phyloP scores from a whole-genome alignment of 92 coral and sea anemone species.

The Meandrina meandrites region DNA sequence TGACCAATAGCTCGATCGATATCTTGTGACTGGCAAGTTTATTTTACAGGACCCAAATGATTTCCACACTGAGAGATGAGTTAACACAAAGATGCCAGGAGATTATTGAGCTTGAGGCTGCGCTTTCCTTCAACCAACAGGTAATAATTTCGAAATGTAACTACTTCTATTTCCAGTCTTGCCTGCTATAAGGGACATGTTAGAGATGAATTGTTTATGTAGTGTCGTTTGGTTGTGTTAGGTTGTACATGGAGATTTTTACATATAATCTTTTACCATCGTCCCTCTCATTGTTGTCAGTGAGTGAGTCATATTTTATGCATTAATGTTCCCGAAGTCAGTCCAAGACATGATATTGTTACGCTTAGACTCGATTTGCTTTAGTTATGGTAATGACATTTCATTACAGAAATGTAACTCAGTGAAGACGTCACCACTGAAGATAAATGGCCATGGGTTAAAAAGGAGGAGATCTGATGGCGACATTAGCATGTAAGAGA shows the following conservation, averaged over 20 bases:
- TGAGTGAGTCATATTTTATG: background rate
- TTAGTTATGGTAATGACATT: background rate
- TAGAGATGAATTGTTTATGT: background rate
- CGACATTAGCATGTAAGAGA: conserved; percentile 39
- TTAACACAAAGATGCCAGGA: conserved; percentile 49
- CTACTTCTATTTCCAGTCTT: background rate
- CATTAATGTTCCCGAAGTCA: background rate
- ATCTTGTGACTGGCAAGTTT: background rate
- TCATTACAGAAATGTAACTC: conserved; percentile 6
- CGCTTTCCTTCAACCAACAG: conserved; percentile 45
- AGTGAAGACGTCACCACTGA: background rate
- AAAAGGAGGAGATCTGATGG: conserved; percentile 56
- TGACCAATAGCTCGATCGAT: no score
- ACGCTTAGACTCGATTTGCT: background rate
- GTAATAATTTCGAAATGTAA: background rate
- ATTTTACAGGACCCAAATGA: conserved; percentile 66
- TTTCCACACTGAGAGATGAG: conserved; percentile 67
- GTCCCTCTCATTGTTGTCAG: background rate
- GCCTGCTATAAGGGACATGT: background rate
- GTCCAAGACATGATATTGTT: background rate
- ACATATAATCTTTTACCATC: background rate
- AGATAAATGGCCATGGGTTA: background rate
- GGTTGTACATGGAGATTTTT: no score
- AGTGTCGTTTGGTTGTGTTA: background rate
- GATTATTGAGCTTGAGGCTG: conserved; percentile 48